Evolutionary conservation across 1,140 invertebrate species (phyloP).

Genomic region (Bombus sylvicola): DNA sequence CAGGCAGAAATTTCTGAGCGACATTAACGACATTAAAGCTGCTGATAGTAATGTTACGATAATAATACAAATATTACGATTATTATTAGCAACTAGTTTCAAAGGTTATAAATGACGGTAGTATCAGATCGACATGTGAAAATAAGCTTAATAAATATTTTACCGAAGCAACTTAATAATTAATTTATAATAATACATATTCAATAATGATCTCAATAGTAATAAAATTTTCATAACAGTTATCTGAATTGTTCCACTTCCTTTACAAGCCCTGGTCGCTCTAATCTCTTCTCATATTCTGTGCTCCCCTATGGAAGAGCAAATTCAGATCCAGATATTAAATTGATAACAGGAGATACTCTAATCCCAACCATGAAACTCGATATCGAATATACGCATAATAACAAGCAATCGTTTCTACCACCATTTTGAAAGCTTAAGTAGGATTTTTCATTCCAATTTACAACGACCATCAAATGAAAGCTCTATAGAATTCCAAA

Average conservation of each 20-base stretch:
- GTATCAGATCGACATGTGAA: too few species aligned
- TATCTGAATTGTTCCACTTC: slow-evolving; percentile 3
- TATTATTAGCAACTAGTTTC: too few species aligned
- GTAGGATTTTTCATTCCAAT: not conserved
- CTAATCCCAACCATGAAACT: not conserved
- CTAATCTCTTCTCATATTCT: not conserved
- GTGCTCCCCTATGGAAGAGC: too few species aligned
- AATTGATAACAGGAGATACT: slow-evolving; percentile 3
- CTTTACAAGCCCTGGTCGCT: not conserved
- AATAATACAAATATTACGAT: not conserved
- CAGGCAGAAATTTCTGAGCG: not conserved
- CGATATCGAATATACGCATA: not conserved
- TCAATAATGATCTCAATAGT: not conserved
- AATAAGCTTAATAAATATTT: too few species aligned
- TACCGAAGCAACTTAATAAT: not conserved
- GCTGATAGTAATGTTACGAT: not conserved
- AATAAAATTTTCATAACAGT: not conserved
- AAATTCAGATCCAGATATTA: slow-evolving; percentile 13
- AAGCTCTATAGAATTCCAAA: not conserved
- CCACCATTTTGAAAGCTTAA: not conserved
- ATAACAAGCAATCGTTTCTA: not conserved
- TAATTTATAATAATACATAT: not conserved
- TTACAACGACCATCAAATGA: not conserved
- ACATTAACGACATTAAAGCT: not conserved
- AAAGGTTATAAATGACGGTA: too few species aligned